Conservation (phyloP, 1,140 invertebrate genomes). For the Drosophila sturtevanti region DNA sequence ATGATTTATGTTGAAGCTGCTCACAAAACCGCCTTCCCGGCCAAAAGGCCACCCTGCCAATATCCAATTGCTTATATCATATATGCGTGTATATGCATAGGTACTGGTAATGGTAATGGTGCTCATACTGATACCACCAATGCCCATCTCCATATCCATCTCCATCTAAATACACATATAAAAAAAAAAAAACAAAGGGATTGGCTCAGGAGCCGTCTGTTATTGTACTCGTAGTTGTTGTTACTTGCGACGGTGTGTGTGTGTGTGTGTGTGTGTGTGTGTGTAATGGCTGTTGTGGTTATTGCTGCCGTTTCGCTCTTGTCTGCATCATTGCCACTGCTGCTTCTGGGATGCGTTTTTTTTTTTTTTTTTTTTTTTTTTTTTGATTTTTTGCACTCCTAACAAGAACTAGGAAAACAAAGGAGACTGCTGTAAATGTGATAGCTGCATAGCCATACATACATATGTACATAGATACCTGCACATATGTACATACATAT, state of each 20-base stretch:
- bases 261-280: too few relatives aligned
- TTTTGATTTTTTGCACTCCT: constrained; percentile 68
- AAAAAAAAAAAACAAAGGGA: constrained; percentile 55
- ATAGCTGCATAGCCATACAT: constrained; percentile 34
- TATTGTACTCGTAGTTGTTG: constrained; percentile 40
- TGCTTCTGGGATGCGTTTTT: constrained; percentile 68
- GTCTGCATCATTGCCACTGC: constrained; percentile 46
- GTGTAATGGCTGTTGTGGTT: constrained; percentile 36
- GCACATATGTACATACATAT: not conserved
- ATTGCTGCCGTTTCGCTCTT: constrained; percentile 38
- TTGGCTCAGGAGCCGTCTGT: constrained; percentile 25
- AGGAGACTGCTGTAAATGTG: constrained; percentile 47
- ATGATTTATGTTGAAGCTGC: constrained; percentile 82
- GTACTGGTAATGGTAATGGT: not conserved
- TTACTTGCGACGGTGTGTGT: constrained; percentile 14
- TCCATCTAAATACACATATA: not conserved
- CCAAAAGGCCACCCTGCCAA: constrained; percentile 8
- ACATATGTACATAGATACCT: constrained; percentile 18
- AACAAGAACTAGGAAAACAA: constrained; percentile 49
- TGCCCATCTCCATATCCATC: too few relatives aligned
- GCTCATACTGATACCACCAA: not conserved
- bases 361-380: constrained; percentile 70
- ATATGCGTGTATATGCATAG: constrained; percentile 12
- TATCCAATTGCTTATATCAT: constrained; percentile 10
- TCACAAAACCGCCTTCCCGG: constrained; percentile 58